Base-by-base conservation (phyloP, 2,888 invertebrate species). In the Pomacea canaliculata region DNA sequence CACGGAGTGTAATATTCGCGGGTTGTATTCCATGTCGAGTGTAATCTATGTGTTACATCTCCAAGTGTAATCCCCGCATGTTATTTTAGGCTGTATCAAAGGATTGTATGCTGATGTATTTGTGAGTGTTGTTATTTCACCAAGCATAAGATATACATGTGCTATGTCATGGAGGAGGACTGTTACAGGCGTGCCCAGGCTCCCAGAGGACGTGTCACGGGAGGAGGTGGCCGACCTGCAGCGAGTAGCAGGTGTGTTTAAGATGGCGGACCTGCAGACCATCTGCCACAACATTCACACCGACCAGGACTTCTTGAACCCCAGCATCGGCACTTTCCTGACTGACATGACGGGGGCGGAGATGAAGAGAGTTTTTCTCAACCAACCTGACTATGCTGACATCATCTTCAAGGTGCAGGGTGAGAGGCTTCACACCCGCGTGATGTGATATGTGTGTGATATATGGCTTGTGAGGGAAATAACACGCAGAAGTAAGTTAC, bases 271-370 rank as follows among this genome's bases (percentile, higher is more conserved):
- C 37, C 78, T 89, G n/a, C 79, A 85, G 73, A 86, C 87, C 8
- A 87, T 89, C 46, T 89, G 89, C 78, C 76, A 72, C 9, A 89
- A 89, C 74, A 76, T 84, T 13, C 73, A 82, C 13, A 85, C 81
- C 9, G 89, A 88, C 18, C 85, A 89, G 63, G 89, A 89, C 12
- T 88, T 87, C 66, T 82, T 89, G 18, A 89, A 89, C 78, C 89
- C 89, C 5, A 88, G 88, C 77, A 89, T 89, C 49, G 89, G 89
- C 3, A 88, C 89, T 9, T 89, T 79, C 79, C 83, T 89, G 9
- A 89, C 86, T 77, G 89, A 89, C 77, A 83, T 86, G 73, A 87
- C 85, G 0, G 89, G 86, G 18, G 81, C 84, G 27, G 81, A 73
- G 60, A 83, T 89, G 83, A 89, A 89, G 76, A 76, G 85, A 16